Base-by-base conservation (phyloP, 2,797 vertebrate species). In the Sebastes kiyomatsui region DNA sequence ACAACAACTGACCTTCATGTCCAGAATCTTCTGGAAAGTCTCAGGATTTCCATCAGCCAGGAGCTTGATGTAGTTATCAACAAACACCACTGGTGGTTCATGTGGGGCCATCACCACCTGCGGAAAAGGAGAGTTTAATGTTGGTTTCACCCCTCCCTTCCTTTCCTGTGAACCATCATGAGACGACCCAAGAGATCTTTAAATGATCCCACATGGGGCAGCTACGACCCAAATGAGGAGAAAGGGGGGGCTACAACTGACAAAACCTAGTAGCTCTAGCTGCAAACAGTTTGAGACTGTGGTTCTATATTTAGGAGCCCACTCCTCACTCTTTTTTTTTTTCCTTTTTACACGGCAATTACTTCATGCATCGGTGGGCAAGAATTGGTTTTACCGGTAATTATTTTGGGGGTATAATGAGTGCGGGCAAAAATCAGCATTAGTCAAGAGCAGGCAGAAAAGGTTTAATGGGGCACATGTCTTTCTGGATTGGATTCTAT, bases 81-180 rank as follows among this genome's bases (percentile, higher is more conserved):
- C 99, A 93, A 99, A 99, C 52, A 99, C 97, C 90, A 98, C 96
- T 0, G 96, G 84, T 0, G 97, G 97, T 89, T 99, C 99, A 0
- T 99, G 98, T 2, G 98, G 99, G 62, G 99, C 98, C 99, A 99
- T 99, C 90, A 99, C 98, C 78, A 99, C 98, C 99, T 99, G 88
- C n/a, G 66, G 46, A 89, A 59, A 67, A 64, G 52, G 4, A 64
- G 42, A 83, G 74, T 81, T 90, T 87, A 88, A 77, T 54, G 71
- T 77, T 75, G 23, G 46, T 61, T 79, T 82, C 73, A 67, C 14
- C 28, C 62, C 76, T 60, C 58, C 73, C 72, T 67, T 27, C 46
- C 30, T 78, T 84, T 85, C 74, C 85, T 90, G 81, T 79, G 70
- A 89, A 64, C 81, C 81, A 85, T 82, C 82, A 85, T 27, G 61